These are phyloP conservation scores for Protobothrops mucrosquamatus DNA, from an alignment of 2,113 vertebrate species.

Conservation along the genomic window DNA sequence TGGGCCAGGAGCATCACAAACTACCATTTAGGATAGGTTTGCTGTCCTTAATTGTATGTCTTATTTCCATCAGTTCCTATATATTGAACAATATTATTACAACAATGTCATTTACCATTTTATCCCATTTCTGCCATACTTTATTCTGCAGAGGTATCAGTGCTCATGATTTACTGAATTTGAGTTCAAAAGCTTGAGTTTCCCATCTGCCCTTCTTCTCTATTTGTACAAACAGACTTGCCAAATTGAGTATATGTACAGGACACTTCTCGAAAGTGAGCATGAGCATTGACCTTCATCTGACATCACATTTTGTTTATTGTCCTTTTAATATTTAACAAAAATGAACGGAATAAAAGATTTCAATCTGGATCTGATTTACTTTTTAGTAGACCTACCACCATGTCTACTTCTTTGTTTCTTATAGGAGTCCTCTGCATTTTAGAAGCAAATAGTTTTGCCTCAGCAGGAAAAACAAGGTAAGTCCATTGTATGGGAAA, in stretches of 20 bases:
- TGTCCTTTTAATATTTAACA: slow-evolving; percentile 56
- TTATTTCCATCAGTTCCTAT: neutral
- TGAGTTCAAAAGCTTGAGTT: neutral
- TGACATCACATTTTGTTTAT: slow-evolving; percentile 45
- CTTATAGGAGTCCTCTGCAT: slow-evolving; percentile 39
- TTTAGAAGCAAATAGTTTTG: slow-evolving; percentile 2
- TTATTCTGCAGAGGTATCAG: neutral
- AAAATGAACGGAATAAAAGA: slow-evolving; percentile 38
- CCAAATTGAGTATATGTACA: neutral
- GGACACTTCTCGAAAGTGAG: slow-evolving; percentile 43
- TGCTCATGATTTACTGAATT: neutral
- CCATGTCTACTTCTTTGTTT: neutral
- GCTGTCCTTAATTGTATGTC: neutral
- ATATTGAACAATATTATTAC: neutral
- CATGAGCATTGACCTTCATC: neutral
- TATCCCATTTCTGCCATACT: neutral
- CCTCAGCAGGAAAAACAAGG: slow-evolving; percentile 32
- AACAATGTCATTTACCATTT: neutral
- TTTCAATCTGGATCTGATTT: neutral
- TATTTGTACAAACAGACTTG: neutral
- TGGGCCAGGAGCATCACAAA: neutral
- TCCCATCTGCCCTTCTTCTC: neutral
- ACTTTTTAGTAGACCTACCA: neutral
- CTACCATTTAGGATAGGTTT: neutral
- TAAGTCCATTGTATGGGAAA: slow-evolving; percentile 47